Evolutionary conservation across 1,140 invertebrate genomes (phyloP), one percentile per base, ranked within the genome.

Genomic region (Psilanteris sp.): DNA sequence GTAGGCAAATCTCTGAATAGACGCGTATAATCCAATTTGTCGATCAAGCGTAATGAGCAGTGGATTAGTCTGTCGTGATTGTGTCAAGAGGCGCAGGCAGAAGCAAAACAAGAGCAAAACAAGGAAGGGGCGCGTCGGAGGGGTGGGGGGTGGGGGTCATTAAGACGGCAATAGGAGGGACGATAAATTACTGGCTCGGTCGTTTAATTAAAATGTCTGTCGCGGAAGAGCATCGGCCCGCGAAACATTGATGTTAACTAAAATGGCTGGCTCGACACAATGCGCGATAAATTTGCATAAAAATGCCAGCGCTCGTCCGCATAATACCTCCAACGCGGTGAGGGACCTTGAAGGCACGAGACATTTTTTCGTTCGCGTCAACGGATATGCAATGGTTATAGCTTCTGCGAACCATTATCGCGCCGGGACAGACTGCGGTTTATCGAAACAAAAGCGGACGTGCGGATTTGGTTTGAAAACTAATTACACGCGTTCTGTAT

Each of bases 251-350:
- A 67, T 55, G 54, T 54, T 67, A 67, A 67, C 54, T 50, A 59
- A 50, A 64, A 54, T 11, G 52, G 46, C 31, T 71, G 61, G 68
- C 62, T 43, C 61, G 76, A 20, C 48, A 78, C 79, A 79, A 79
- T 83, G 80, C 64, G 50, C 41, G 62, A 61, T 61, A 62, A 59
- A 83, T 85, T 85, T 79, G 79, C 81, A 85, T 83, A 80, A 81
- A 83, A 85, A 83, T 81, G 66, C 72, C 7, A 24, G 31, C 32
- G 41, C 39, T 32, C 61, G 7, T 29, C 36, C 29, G 77, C 64
- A 72, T 77, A 81, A 80, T 70, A 59, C 70, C 4, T 11, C 22
- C 10, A 20, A 24, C 41, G 22, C 22, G 55, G 22, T 57, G 44
- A 55, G 36, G 54, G 78, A 77, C 81, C 81, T 82, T 83, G 82